phyloP scores from a whole-genome alignment of 2,113 vertebrate genomes.

The Coracopsis vasa region DNA sequence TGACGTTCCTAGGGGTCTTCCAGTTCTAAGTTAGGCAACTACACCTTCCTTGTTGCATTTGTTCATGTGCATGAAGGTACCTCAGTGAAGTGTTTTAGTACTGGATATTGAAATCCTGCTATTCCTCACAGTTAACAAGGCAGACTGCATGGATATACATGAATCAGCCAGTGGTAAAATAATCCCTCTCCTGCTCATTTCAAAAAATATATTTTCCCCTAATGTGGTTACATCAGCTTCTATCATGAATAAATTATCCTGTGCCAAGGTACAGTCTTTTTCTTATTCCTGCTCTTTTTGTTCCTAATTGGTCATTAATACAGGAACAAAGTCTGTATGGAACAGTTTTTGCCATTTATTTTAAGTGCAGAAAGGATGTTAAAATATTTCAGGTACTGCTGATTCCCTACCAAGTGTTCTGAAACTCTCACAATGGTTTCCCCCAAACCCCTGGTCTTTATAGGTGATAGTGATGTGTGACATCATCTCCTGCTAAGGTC shows the following conservation, averaged over 20 bases:
- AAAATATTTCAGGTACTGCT: background rate
- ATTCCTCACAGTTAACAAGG: background rate
- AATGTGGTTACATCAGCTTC: background rate
- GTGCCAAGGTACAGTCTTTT: background rate
- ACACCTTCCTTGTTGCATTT: background rate
- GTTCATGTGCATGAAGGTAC: background rate
- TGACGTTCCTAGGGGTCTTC: background rate
- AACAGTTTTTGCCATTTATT: background rate
- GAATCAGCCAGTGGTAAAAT: background rate
- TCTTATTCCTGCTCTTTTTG: background rate
- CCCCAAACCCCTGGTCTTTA: background rate
- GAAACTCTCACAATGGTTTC: background rate
- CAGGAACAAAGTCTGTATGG: background rate
- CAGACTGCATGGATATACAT: background rate
- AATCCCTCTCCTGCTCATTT: conserved; percentile 4
- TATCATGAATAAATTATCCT: conserved; percentile 15
- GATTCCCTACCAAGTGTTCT: background rate
- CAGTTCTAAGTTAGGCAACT: background rate
- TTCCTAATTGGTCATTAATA: conserved; percentile 7
- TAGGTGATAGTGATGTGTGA: background rate
- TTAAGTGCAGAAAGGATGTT: background rate
- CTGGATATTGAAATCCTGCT: background rate
- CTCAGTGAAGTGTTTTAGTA: background rate
- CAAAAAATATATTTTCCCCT: background rate
- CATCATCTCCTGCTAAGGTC: background rate